Evolutionary conservation across 2,797 vertebrate genomes (phyloP).

Genomic region (Gambusia yucatana): DNA sequence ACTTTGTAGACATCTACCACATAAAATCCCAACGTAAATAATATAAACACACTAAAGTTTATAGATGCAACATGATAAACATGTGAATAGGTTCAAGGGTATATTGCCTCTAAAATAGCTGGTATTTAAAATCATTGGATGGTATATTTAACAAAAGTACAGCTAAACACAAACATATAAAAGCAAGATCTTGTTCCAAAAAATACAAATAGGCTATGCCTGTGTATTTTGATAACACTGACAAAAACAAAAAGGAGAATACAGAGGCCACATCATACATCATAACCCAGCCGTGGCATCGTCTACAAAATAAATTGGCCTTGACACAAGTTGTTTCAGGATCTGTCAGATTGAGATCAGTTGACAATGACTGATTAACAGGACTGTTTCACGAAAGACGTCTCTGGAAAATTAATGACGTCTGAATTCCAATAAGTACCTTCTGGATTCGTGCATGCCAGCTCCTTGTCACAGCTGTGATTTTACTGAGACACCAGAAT

Average conservation of each 20-base stretch:
- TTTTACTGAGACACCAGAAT: slow-evolving; percentile 9
- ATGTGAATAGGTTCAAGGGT: not conserved
- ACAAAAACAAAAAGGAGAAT: not conserved
- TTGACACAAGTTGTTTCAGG: slow-evolving; percentile 2
- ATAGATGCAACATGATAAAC: not conserved
- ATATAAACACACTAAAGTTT: not conserved
- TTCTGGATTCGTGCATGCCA: slow-evolving; percentile 2
- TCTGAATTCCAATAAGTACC: slow-evolving; percentile 12
- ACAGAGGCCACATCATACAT: slow-evolving; percentile 7
- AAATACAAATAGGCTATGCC: not conserved
- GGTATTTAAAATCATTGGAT: not conserved
- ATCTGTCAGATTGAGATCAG: slow-evolving; percentile 10
- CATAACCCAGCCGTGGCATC: not conserved
- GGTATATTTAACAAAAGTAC: not conserved
- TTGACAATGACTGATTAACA: slow-evolving; percentile 21
- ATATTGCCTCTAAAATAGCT: not conserved
- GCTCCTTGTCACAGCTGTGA: slow-evolving; percentile 8
- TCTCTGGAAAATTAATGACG: slow-evolving; percentile 10
- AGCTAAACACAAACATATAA: not conserved
- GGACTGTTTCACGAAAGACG: slow-evolving; percentile 6
- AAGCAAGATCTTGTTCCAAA: not conserved
- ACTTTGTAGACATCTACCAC: not conserved
- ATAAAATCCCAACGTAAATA: not conserved
- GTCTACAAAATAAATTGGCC: slow-evolving; percentile 16
- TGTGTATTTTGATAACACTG: slow-evolving; percentile 8